Conservation (phyloP, 2,888 invertebrate genomes). For the Cryptocephalus primarius region DNA sequence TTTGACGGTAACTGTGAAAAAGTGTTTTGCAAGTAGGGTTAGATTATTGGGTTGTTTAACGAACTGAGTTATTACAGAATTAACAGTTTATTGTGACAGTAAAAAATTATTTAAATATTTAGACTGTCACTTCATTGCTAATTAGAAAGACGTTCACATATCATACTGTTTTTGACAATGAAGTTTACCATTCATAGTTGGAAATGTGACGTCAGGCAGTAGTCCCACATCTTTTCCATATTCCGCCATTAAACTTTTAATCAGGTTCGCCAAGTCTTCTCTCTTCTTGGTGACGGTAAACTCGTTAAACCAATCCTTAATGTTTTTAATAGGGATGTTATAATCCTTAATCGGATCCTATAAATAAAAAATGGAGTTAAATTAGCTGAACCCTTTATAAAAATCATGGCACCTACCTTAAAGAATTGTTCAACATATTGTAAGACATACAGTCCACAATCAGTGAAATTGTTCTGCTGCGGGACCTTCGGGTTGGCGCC, state of each 20-base stretch:
- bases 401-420: constrained; percentile 42
- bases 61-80: too few relatives aligned
- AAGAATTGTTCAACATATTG: constrained; percentile 97
- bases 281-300: constrained; percentile 75
- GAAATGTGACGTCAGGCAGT: constrained; percentile 63
- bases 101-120: too few relatives aligned
- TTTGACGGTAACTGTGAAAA: too few relatives aligned
- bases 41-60: too few relatives aligned
- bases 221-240: constrained; percentile 55
- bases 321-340: constrained; percentile 67
- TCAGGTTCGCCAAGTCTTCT: constrained; percentile 71
- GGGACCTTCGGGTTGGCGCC: constrained; percentile 86
- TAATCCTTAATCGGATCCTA: constrained; percentile 77
- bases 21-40: too few relatives aligned
- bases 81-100: too few relatives aligned
- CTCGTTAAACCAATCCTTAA: constrained; percentile 80
- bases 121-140: too few relatives aligned
- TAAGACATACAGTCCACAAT: constrained; percentile 90
- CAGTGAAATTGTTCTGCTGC: constrained; percentile 95
- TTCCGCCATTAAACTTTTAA: constrained; percentile 63
- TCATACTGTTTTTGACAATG: constrained; percentile 1
- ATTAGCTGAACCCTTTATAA: neutral
- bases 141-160: too few relatives aligned
- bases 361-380: constrained; percentile 8
- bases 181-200: constrained; percentile 58